Evolutionary conservation across 2,888 invertebrate species (phyloP).

Genomic region (Plebejus melissa): DNA sequence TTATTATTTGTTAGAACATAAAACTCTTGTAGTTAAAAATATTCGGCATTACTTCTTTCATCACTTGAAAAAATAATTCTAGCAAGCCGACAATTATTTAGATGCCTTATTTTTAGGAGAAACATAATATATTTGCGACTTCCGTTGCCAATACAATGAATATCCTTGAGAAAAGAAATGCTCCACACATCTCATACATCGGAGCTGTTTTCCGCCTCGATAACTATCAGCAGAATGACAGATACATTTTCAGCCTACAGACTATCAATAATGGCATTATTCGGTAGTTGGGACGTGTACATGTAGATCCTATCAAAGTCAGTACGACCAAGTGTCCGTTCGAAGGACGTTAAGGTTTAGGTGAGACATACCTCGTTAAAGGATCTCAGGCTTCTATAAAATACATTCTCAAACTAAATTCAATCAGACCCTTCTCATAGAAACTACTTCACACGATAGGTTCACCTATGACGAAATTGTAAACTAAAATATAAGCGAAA

Average conservation of each 20-base stretch:
- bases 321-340: background rate
- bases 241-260: background rate
- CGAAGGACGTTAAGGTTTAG: background rate
- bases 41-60: background rate
- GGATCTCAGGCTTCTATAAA: background rate
- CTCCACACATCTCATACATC: background rate
- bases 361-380: background rate
- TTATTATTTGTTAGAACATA: too few relatives aligned
- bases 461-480: background rate
- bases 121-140: constrained; percentile 4
- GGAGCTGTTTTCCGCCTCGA: constrained; percentile 9
- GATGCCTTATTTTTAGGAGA: background rate
- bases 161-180: constrained; percentile 9
- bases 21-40: background rate
- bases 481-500: background rate
- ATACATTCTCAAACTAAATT: background rate
- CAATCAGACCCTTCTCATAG: background rate
- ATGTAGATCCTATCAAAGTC: constrained; percentile 4
- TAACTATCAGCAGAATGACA: constrained; percentile 4
- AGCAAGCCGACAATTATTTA: background rate
- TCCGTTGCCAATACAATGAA: background rate
- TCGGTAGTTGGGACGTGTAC: background rate
- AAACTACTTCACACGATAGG: background rate
- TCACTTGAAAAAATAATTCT: background rate
- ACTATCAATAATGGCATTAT: constrained; percentile 8